These are phyloP conservation scores for Fukomys damarensis DNA, from an alignment of 2,113 vertebrate genomes.

Conservation along the genomic window DNA sequence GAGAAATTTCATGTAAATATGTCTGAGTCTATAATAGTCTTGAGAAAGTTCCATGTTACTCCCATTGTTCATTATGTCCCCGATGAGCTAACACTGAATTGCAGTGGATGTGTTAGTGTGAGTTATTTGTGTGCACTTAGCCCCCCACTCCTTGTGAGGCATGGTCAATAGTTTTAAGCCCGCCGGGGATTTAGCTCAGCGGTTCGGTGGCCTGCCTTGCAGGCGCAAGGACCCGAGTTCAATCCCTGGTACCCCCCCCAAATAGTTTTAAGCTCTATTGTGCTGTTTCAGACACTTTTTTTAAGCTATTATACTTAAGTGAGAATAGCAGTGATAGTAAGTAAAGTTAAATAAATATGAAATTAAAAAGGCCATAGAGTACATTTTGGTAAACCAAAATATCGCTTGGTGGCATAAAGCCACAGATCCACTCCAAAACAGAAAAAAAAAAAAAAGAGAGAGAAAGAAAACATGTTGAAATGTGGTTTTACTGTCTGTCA, in stretches of 20 bases:
- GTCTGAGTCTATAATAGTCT: constrained; percentile 74
- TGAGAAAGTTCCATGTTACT: constrained; percentile 61
- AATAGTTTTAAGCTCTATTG: not conserved
- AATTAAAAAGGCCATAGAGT: constrained; percentile 82
- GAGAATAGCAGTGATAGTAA: constrained; percentile 69
- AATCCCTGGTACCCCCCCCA: too few relatives aligned
- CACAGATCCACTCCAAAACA: constrained; percentile 76
- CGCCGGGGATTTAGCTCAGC: too few relatives aligned
- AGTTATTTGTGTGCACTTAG: constrained; percentile 46
- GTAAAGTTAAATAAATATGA: constrained; percentile 77
- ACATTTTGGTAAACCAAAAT: constrained; percentile 85
- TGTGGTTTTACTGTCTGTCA: constrained; percentile 84
- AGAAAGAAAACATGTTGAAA: constrained; percentile 52
- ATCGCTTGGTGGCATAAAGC: constrained; percentile 83
- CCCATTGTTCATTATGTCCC: constrained; percentile 26
- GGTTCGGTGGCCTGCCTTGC: too few relatives aligned
- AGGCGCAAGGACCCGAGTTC: too few relatives aligned
- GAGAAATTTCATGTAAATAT: constrained; percentile 76
- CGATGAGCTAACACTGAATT: constrained; percentile 22
- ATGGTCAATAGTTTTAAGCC: constrained; percentile 67
- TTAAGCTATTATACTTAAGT: constrained; percentile 64
- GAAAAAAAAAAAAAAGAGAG: not conserved
- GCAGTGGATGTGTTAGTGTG: constrained; percentile 47
- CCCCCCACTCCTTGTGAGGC: not conserved
- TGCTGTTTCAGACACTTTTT: constrained; percentile 41